Evolutionary conservation across 92 coral and sea anemone genomes (phyloP).

Genomic region (Phenganax stokvisi): DNA sequence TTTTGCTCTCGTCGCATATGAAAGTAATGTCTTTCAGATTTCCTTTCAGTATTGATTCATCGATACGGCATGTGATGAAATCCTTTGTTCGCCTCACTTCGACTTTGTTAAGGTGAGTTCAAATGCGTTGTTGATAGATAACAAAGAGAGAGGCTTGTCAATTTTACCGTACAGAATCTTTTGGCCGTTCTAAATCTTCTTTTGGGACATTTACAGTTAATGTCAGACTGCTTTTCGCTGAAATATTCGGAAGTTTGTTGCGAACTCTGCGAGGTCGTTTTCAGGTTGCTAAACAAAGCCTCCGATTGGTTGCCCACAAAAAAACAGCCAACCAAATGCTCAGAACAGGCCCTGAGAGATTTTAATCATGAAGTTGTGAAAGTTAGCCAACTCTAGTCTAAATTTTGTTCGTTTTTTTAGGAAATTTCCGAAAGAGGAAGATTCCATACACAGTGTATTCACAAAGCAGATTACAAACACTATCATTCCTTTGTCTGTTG

Average conservation of each 20-base stretch:
- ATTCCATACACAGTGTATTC: constrained; percentile 62
- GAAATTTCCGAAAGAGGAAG: constrained; percentile 72
- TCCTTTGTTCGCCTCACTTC: constrained; percentile 81
- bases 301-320: too few species aligned
- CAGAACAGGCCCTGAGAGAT: too few species aligned
- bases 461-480: constrained; percentile 62
- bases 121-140: not conserved
- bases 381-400: too few species aligned
- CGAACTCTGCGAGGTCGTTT: too few species aligned
- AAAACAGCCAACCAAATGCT: too few species aligned
- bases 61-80: constrained; percentile 71
- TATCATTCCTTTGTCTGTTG: constrained; percentile 71
- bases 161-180: not conserved
- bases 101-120: constrained; percentile 66
- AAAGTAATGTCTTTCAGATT: constrained; percentile 70
- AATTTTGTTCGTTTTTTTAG: not conserved
- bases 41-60: constrained; percentile 74
- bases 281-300: too few species aligned
- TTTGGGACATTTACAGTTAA: too few species aligned
- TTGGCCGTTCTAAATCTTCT: too few species aligned
- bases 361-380: too few species aligned
- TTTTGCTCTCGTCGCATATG: constrained; percentile 78
- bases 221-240: too few species aligned
- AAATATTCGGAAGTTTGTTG: too few species aligned
- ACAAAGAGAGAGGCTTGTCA: not conserved